phyloP scores from a whole-genome alignment of 1,140 invertebrate genomes.

The Drosophila ogumai region DNA sequence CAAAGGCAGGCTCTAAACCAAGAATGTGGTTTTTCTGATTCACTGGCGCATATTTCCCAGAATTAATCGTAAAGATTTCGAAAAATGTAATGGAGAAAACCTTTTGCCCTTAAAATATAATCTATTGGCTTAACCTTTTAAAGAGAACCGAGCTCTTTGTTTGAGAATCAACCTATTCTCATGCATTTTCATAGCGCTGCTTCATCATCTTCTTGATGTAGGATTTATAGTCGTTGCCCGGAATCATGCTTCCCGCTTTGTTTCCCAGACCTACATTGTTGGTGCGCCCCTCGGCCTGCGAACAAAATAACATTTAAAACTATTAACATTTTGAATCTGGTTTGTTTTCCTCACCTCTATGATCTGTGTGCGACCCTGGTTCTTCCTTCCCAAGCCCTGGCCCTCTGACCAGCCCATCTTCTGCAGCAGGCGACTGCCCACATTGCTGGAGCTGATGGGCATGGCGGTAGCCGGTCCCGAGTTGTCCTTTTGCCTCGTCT shows the following conservation, averaged over 20 bases:
- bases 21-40: constrained; percentile 4
- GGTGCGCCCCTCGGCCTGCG: constrained; percentile 85
- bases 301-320: not conserved
- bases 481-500: constrained; percentile 67
- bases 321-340: too few relatives aligned
- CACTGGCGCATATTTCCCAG: not conserved
- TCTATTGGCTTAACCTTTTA: not conserved
- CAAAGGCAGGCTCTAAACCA: not conserved
- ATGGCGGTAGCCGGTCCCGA: constrained; percentile 81
- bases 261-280: constrained; percentile 90
- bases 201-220: constrained; percentile 96
- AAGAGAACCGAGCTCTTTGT: not conserved
- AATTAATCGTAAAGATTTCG: not conserved
- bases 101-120: constrained; percentile 1
- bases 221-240: constrained; percentile 94
- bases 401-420: constrained; percentile 99
- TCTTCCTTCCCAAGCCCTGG: constrained; percentile 95
- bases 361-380: constrained; percentile 96
- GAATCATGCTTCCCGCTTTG: constrained; percentile 88
- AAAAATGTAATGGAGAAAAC: not conserved
- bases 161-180: not conserved
- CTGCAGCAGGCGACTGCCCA: constrained; percentile 96
- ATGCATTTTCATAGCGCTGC: constrained; percentile 89
- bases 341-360: constrained; percentile 88
- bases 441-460: constrained; percentile 93